Evolutionary conservation across 2,888 invertebrate genomes (phyloP).

Genomic region (Girardia tigrina): DNA sequence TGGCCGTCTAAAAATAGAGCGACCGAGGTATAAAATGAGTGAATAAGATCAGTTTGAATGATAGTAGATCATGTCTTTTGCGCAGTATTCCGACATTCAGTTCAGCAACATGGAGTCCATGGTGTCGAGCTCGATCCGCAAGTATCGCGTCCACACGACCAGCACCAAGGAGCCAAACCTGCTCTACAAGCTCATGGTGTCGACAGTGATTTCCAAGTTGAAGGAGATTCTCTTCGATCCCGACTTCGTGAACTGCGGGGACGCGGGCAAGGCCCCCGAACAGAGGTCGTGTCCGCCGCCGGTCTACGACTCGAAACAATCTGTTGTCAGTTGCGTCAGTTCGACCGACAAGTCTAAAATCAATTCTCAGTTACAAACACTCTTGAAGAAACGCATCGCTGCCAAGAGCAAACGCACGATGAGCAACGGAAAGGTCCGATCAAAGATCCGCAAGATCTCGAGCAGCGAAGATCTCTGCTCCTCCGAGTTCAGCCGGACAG

Average conservation of each 20-base stretch:
- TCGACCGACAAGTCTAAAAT: not conserved
- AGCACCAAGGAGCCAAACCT: slow-evolving; percentile 5
- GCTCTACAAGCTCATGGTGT: slow-evolving; percentile 5
- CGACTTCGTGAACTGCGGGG: not conserved
- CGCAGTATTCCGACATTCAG: not conserved
- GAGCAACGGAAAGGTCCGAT: not conserved
- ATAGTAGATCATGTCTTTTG: not conserved
- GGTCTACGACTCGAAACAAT: not conserved
- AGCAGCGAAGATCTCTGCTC: not conserved
- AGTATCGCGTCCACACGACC: not conserved
- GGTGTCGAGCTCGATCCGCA: slow-evolving; percentile 15
- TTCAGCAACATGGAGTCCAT: slow-evolving; percentile 9
- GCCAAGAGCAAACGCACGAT: not conserved
- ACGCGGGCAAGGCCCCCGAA: not conserved
- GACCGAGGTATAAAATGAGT: not conserved
- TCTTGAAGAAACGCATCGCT: slow-evolving; percentile 15
- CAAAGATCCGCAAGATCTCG: not conserved
- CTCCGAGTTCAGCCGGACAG: not conserved
- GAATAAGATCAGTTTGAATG: not conserved
- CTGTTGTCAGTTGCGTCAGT: not conserved
- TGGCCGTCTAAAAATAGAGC: not conserved
- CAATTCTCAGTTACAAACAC: not conserved
- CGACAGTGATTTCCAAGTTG: not conserved
- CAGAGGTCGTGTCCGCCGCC: not conserved
- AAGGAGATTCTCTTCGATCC: slow-evolving; percentile 4